phyloP scores from a whole-genome alignment of 2,113 vertebrate species.

The Addax nasomaculatus region DNA sequence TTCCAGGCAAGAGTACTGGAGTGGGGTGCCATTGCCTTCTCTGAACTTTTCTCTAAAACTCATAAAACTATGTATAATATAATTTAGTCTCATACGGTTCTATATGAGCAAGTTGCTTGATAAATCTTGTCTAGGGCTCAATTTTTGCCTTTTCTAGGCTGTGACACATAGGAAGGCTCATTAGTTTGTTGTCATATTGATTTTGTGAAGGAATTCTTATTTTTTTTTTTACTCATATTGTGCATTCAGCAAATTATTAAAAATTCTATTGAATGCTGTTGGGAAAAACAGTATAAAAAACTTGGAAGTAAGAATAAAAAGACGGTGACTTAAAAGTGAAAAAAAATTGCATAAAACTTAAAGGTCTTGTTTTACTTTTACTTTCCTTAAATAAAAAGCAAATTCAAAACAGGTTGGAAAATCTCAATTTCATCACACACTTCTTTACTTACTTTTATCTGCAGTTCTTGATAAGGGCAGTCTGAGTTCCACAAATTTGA shows the following conservation, averaged over 20 bases:
- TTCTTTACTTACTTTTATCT: background rate
- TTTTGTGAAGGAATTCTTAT: background rate
- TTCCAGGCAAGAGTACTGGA: no score
- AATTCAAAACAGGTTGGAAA: background rate
- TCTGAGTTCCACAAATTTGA: background rate
- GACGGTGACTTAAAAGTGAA: fast-evolving
- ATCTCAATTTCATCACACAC: background rate
- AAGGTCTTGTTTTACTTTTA: background rate
- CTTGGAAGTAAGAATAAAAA: background rate
- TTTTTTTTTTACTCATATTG: background rate
- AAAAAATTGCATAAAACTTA: background rate
- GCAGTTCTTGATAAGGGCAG: background rate
- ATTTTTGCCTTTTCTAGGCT: background rate
- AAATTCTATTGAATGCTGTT: background rate
- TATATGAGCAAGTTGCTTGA: background rate
- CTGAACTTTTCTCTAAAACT: background rate
- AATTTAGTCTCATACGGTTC: background rate
- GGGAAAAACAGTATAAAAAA: background rate
- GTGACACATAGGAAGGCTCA: background rate
- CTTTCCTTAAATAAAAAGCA: background rate
- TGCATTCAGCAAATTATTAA: background rate
- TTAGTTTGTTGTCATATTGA: background rate
- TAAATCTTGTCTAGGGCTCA: background rate
- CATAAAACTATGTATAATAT: background rate
- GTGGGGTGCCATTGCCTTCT: no score